Base-by-base conservation (phyloP, 1,140 invertebrate genomes). In the Bombus picipes region DNA sequence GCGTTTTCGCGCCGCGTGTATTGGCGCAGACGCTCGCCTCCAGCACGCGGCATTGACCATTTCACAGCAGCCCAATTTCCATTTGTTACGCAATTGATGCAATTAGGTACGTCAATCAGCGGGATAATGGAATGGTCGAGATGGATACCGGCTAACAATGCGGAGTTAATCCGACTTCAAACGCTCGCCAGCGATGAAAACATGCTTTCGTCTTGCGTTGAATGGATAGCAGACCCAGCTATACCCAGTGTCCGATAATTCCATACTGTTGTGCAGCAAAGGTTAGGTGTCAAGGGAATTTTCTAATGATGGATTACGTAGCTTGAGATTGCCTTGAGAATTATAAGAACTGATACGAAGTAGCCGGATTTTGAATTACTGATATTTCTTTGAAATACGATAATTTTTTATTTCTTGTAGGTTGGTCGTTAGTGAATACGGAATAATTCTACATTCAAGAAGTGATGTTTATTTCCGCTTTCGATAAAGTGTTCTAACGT, bases 11-110 rank as follows among this genome's bases (percentile, higher is more conserved):
- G 47, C 57, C 39, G 41, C 28, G 41, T 34, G 12, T 53, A 57
- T 66, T 62, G 39, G 22, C n/a, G 82, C 39, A 80, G 85, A 83
- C 81, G 84, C 25, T 90, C 89, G 90, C 91, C 85, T 87, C 71
- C 57, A 78, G 89, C 59, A 83, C 83, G 83, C 83, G 87, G 86
- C 88, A 89, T 84, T 89, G 89, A 87, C 87, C 81, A 92, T 86
- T 87, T 81, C 85, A 65, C 62, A 89, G 71, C 89, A 89, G 87
- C 85, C 83, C 92, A 92, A 92, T 92, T 91, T 89, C 72, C 83
- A 90, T 90, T 92, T 90, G 86, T 91, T 89, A 85, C 81, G 81
- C 91, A 92, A 92, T 92, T 92, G 91, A 92, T 89, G 87, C 91
- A 92, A 91, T 92, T 92, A 92, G 87, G 91, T 87, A 85, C 89